Percentiles rank a stretch among this genome's conserved stretches.
phyloP scores from a whole-genome alignment of 2,797 vertebrate species.

The Gobio occitaniae region DNA sequence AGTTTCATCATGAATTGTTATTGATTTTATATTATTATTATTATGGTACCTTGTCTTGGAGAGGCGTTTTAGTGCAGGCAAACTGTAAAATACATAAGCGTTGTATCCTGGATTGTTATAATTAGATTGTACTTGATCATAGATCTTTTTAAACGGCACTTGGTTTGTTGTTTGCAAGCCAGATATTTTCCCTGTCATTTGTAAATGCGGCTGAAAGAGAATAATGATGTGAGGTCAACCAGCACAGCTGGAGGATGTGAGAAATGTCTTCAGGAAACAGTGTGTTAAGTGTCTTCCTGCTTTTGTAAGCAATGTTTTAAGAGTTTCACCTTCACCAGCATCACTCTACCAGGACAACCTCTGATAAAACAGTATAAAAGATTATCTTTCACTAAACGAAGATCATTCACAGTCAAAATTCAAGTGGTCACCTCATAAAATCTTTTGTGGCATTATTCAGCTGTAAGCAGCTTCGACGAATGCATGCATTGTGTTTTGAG shows the following conservation, averaged over 20 bases:
- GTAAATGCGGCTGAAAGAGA: not conserved
- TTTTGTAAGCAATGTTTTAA: constrained; percentile 4
- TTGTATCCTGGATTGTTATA: not conserved
- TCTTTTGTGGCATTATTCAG: too few relatives aligned
- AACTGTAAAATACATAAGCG: not conserved
- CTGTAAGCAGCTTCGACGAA: too few relatives aligned
- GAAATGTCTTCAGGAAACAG: constrained; percentile 27
- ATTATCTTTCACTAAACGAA: not conserved
- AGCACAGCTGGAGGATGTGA: constrained; percentile 15
- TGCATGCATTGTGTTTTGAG: too few relatives aligned
- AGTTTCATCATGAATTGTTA: too few relatives aligned
- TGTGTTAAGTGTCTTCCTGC: constrained; percentile 10
- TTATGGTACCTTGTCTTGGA: too few relatives aligned
- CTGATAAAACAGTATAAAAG: not conserved
- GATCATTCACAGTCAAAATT: not conserved
- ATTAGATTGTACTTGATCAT: not conserved
- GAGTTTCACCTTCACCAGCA: not conserved
- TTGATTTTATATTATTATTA: too few relatives aligned
- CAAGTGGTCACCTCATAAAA: not conserved
- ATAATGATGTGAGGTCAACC: constrained; percentile 8
- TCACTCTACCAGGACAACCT: not conserved
- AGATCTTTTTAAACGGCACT: not conserved
- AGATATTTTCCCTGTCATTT: not conserved
- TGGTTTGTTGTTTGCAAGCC: not conserved
- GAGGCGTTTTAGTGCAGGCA: not conserved